Conservation (phyloP, 2,888 invertebrate species). For the Nephrotoma flavescens region DNA sequence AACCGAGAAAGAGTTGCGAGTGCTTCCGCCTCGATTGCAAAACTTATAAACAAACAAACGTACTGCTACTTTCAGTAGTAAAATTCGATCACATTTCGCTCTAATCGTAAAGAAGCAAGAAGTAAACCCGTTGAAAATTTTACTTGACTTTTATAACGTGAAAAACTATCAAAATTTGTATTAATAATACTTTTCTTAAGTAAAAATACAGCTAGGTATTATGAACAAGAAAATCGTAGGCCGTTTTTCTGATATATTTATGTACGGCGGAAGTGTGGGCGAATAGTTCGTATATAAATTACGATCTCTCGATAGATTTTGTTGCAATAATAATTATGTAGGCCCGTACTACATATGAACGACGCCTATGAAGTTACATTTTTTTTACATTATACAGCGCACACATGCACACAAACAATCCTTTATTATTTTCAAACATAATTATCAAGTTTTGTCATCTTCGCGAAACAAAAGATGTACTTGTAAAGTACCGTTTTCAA, state of each 20-base stretch:
- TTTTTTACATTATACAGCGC: not conserved
- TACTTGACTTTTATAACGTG: not conserved
- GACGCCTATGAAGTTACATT: not conserved
- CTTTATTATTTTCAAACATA: not conserved
- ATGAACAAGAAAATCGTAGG: not conserved
- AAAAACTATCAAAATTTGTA: not conserved
- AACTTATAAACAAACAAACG: no score
- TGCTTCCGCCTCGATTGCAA: no score
- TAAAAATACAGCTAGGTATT: not conserved
- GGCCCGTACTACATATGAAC: not conserved
- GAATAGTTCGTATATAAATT: not conserved
- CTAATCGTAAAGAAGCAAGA: no score
- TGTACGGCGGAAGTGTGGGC: not conserved
- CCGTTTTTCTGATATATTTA: not conserved
- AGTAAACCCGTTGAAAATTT: no score
- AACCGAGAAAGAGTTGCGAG: no score
- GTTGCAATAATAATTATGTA: not conserved
- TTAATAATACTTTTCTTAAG: not conserved
- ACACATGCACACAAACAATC: not conserved
- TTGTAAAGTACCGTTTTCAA: not conserved
- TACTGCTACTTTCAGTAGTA: no score
- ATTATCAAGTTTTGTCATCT: not conserved
- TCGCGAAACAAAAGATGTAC: not conserved
- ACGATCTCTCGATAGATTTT: not conserved
- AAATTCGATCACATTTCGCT: no score